phyloP scores from a whole-genome alignment of 2,113 vertebrate genomes.

The Xiphophorus hellerii region DNA sequence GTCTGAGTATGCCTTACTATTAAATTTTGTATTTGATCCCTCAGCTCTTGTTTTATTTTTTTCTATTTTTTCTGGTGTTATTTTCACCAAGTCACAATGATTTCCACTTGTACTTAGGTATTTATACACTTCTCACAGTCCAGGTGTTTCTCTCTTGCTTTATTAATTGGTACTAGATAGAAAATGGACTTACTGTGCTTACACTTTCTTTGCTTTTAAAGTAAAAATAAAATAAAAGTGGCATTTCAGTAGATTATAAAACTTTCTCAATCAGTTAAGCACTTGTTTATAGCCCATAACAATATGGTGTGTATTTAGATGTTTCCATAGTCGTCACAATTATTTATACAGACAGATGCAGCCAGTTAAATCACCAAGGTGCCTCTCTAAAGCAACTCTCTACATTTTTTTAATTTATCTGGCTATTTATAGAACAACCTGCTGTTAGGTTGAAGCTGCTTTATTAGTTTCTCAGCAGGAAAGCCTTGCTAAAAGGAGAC shows the following conservation, averaged over 20 bases:
- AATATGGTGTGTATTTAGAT: background rate
- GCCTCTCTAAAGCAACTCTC: background rate
- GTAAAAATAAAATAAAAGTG: too few relatives aligned
- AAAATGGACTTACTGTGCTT: background rate
- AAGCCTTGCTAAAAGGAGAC: conserved; percentile 14
- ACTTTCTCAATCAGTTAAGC: too few relatives aligned
- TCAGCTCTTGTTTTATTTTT: background rate
- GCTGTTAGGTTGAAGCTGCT: conserved; percentile 57
- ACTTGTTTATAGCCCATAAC: too few relatives aligned
- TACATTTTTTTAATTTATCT: background rate
- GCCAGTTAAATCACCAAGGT: background rate
- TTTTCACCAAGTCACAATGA: background rate
- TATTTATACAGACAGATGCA: background rate
- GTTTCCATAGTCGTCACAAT: background rate
- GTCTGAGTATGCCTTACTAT: background rate
- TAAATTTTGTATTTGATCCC: background rate
- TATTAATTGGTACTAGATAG: background rate
- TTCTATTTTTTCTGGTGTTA: background rate
- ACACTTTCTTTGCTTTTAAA: background rate
- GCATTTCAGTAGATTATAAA: too few relatives aligned
- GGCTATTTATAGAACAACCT: conserved; percentile 10
- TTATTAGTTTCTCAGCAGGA: conserved; percentile 67
- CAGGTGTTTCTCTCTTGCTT: background rate
- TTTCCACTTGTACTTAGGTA: background rate
- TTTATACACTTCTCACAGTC: too few relatives aligned